Base-by-base conservation (phyloP, 2,888 invertebrate genomes). In the Caenorhabditis macrosperma region DNA sequence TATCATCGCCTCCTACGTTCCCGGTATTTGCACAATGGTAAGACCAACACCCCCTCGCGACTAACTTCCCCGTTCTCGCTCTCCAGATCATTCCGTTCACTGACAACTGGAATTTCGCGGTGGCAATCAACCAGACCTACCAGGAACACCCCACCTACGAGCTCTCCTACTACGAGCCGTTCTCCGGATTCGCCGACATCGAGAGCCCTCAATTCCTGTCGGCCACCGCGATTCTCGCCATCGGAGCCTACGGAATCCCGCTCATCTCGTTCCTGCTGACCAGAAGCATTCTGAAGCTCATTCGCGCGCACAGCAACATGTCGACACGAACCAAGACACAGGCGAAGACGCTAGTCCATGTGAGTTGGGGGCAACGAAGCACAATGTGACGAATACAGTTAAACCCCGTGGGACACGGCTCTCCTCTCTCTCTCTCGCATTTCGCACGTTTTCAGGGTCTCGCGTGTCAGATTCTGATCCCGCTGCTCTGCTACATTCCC, bases 61-160 rank as follows among this genome's bases (percentile, higher is more conserved):
- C n/a, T n/a, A n/a, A 17, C 4, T 33, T n/a, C 10, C 26, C 9
- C 0, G 44, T 26, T 59, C n/a, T n/a, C n/a, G n/a, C n/a, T n/a
- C n/a, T 54, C 20, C 61, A 79, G 79, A 79, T 74, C 44, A 79
- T 74, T 26, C 79, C 79, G 12, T 79, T 79, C 59, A 79, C 72
- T 22, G 74, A 74, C 22, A 64, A 38, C 6, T 79, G 79, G 74
- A 59, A 79, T 52, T 79, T 79, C 30, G 26, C 68, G 4, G 52
- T 48, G 17, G 79, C 59, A 22, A 22, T 63, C 24, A 74, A 68
- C 22, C 60, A 72, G 35, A 79, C 74, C 0, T 68, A 67, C 46
- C 7, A n/a, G 7, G 79, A 79, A 26, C 79, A 79, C 63, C 74
- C 79, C 4, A 61, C 61, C 38, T 79, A 79, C 41, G 44, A 74